These are phyloP conservation scores for Euzophera pinguis DNA, from an alignment of 2,888 invertebrate species.

Conservation along the genomic window DNA sequence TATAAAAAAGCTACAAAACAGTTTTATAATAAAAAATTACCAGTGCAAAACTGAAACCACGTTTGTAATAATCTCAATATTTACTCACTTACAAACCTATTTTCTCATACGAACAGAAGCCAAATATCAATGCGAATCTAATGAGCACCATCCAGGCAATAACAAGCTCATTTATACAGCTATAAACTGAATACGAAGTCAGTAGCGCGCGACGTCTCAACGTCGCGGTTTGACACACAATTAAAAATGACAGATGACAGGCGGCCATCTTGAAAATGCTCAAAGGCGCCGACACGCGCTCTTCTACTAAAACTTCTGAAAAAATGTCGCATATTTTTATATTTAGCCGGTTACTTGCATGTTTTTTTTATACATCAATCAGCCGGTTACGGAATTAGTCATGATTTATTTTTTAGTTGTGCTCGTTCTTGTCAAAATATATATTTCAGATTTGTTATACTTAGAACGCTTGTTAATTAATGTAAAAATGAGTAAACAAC, in stretches of 20 bases:
- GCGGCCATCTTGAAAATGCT: constrained; percentile 60
- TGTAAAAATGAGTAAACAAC: too few relatives aligned
- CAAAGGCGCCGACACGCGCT: constrained; percentile 51
- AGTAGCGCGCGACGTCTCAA: constrained; percentile 52
- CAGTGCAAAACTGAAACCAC: background rate
- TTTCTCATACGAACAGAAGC: constrained; percentile 18
- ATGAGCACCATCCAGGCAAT: constrained; percentile 51
- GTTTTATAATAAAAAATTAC: background rate
- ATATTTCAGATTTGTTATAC: too few relatives aligned
- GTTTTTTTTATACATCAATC: constrained; percentile 51
- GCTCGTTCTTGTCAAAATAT: too few relatives aligned
- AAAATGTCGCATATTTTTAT: constrained; percentile 60
- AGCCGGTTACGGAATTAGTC: constrained; percentile 18
- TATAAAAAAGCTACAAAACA: background rate
- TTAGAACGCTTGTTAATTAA: too few relatives aligned
- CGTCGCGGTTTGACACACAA: constrained; percentile 66
- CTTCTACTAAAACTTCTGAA: constrained; percentile 25
- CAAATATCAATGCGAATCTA: constrained; percentile 51
- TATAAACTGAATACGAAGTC: constrained; percentile 75
- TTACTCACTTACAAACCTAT: constrained; percentile 12
- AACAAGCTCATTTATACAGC: constrained; percentile 68
- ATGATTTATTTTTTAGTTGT: constrained; percentile 11
- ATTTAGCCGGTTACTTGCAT: constrained; percentile 55
- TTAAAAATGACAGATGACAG: constrained; percentile 77
- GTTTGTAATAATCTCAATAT: background rate